Evolutionary conservation across 2,888 invertebrate species (phyloP), one percentile per base, ranked within the genome.

Genomic region (Sisyra nigra): DNA sequence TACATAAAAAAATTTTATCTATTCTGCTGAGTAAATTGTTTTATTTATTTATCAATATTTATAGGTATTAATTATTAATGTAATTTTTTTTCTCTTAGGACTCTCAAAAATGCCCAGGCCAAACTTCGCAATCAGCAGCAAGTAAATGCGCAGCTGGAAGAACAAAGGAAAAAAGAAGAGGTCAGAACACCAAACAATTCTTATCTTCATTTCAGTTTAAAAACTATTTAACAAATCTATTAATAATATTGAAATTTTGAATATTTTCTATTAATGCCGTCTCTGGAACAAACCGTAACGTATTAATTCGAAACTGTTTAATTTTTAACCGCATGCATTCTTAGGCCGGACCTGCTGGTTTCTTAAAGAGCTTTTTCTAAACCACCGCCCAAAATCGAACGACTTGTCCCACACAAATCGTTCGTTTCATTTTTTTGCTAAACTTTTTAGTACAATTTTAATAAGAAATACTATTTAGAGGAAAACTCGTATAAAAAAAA

Each of bases 291-390:
- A 47, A 38, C 30, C 40, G 45, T 44, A 48, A 44, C 39, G 40
- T 29, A 44, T 34, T 32, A 9, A 29, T 24, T 40, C 33, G 13
- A 35, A 29, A 40, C 47, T 46, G 39, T 46, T 48, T 46, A 46
- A 18, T 24, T 43, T 48, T 43, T 38, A 11, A 29, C 7, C 7
- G 24, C 24, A 24, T 24, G 24, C 7, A 7, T 32, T 36, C 46
- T 41, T 55, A 88, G 87, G 85, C 87, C 71, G 87, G 87, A 67
- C 85, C 88, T 65, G 85, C 87, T 68, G 86, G 86, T 71, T 88
- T 88, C 78, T 78, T 88, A 68, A 88, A 88, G 77, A 87, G 87
- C 79, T 86, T 88, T 75, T 88, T 88, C 79, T 88, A 87, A 84
- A 51, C 49, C 48, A 48, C 45, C 44, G 46, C 40, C 14, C 30